These are phyloP conservation scores for Lamprotornis superbus DNA, from an alignment of 2,113 vertebrate genomes.

Conservation along the genomic window DNA sequence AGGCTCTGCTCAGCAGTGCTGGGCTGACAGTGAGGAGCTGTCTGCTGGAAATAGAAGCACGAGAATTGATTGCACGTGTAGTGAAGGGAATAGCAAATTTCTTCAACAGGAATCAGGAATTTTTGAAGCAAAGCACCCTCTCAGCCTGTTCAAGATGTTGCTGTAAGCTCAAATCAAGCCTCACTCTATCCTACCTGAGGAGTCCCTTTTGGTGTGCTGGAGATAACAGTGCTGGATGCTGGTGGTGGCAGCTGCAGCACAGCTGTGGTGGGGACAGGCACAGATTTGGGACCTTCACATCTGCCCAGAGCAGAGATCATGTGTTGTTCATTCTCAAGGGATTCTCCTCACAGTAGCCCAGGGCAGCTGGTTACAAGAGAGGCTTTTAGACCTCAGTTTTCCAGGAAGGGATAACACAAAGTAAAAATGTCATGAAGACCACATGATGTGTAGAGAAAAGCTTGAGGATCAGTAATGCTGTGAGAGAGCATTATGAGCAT, in stretches of 20 bases:
- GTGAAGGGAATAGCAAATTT: background rate
- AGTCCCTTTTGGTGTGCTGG: background rate
- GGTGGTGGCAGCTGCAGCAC: background rate
- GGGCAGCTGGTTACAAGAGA: background rate
- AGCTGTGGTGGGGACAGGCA: background rate
- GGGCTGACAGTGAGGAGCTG: background rate
- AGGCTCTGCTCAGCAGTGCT: background rate
- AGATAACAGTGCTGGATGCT: background rate
- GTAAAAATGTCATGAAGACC: background rate
- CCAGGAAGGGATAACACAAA: background rate
- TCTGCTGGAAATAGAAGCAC: background rate
- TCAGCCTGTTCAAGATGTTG: background rate
- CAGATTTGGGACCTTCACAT: background rate
- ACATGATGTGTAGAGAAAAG: background rate
- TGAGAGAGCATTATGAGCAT: background rate
- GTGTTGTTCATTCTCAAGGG: background rate
- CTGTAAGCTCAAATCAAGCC: background rate
- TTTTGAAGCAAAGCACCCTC: background rate
- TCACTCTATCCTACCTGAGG: fast-evolving
- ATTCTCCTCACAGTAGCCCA: fast-evolving
- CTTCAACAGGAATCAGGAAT: background rate
- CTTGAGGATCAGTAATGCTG: background rate
- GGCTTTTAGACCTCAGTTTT: conserved; percentile 9
- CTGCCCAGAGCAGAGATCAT: background rate
- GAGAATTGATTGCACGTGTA: background rate